A percentile compares a stretch with the other conserved stretches of the same genome.
These are phyloP conservation scores for sheep (Ovis aries) DNA, from an alignment of 2,113 vertebrate species.

Conservation along the genomic window DNA sequence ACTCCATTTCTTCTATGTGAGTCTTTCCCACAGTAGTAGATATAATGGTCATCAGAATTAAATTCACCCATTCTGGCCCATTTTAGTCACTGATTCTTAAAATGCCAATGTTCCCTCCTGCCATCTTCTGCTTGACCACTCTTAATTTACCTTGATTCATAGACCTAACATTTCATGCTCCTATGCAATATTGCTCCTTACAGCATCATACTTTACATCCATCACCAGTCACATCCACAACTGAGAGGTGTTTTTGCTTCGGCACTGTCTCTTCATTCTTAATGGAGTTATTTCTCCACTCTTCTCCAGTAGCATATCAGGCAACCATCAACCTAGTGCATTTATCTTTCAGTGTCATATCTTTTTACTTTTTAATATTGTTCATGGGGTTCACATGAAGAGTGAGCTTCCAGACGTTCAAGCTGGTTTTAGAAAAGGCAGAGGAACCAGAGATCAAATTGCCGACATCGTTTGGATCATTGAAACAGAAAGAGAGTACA, in stretches of 20 bases:
- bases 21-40: background rate
- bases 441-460: background rate
- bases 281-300: background rate
- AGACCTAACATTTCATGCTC: background rate
- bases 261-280: fast-evolving
- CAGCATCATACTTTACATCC: background rate
- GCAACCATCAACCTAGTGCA: background rate
- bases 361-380: background rate
- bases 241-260: background rate
- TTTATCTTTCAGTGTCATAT: background rate
- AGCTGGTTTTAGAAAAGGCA: background rate
- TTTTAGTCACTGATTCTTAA: background rate
- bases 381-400: background rate
- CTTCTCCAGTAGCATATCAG: background rate
- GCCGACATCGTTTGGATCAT: fast-evolving
- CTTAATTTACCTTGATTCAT: background rate
- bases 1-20: background rate
- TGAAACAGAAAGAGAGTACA: background rate
- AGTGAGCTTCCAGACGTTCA: background rate
- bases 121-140: background rate
- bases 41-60: background rate
- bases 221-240: background rate
- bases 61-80: background rate
- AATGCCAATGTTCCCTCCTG: background rate
- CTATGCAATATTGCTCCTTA: background rate